A percentile compares a stretch with the other conserved stretches of the same genome.
These are phyloP conservation scores for Shinisaurus crocodilurus DNA, from an alignment of 2,113 vertebrate species.

Conservation along the genomic window DNA sequence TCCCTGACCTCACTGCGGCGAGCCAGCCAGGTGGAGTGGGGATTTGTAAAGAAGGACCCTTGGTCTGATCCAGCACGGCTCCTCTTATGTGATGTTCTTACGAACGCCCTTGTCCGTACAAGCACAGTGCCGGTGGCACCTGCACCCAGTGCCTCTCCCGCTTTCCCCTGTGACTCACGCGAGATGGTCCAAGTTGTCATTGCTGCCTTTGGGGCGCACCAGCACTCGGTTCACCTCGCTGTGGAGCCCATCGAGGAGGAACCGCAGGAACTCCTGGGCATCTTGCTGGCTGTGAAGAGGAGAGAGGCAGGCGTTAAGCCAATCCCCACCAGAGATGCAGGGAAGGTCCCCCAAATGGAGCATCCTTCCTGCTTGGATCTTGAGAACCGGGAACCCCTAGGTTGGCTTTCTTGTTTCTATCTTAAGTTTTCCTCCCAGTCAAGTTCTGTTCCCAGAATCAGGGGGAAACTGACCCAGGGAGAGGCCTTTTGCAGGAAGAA, in stretches of 20 bases:
- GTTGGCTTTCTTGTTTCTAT: no score
- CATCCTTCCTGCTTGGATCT: neutral
- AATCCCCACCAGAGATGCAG: neutral
- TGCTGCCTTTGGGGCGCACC: conserved; percentile 73
- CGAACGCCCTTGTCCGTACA: no score
- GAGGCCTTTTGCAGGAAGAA: neutral
- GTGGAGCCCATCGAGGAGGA: conserved; percentile 93
- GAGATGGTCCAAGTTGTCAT: conserved; percentile 88
- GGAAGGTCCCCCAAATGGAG: neutral
- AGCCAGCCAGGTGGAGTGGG: neutral
- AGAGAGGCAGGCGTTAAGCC: fast-evolving
- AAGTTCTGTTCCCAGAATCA: neutral
- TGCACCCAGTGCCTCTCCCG: no score
- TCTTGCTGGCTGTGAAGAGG: conserved; percentile 90
- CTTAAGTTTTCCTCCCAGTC: neutral
- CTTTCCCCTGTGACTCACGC: conserved; percentile 79
- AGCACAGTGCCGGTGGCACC: neutral
- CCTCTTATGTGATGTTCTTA: no score
- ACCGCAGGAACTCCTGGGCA: conserved; percentile 95
- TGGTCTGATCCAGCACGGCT: no score
- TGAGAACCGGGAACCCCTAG: neutral
- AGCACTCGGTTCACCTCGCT: conserved; percentile 92
- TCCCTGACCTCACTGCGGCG: neutral
- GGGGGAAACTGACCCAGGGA: neutral
- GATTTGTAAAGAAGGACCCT: neutral